phyloP scores from a whole-genome alignment of 2,888 invertebrate genomes.

The Oligia latruncula region DNA sequence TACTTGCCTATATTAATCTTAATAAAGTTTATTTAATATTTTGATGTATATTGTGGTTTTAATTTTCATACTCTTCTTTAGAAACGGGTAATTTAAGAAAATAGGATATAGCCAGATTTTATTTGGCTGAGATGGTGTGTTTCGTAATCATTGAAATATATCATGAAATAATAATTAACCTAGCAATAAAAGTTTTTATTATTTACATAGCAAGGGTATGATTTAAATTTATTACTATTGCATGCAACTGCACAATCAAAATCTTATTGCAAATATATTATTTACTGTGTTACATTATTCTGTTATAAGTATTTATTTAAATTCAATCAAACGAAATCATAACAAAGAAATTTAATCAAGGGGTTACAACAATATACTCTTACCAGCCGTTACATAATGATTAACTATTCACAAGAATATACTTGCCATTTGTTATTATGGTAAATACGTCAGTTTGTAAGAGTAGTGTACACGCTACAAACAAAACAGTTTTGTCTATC shows the following conservation, averaged over 20 bases:
- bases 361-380: constrained; percentile 16
- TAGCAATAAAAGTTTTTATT: neutral
- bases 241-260: neutral
- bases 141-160: neutral
- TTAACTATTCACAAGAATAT: constrained; percentile 20
- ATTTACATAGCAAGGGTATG: neutral
- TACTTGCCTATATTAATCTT: constrained; percentile 72
- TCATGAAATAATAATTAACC: neutral
- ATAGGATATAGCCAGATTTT: neutral
- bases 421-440: neutral
- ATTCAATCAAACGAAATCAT: constrained; percentile 29
- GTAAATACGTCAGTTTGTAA: constrained; percentile 17
- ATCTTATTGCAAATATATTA: neutral
- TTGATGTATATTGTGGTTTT: constrained; percentile 51
- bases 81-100: neutral
- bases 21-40: constrained; percentile 70
- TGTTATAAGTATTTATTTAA: constrained; percentile 14
- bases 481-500: neutral
- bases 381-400: constrained; percentile 30
- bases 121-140: neutral
- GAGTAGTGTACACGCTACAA: neutral
- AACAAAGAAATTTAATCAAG: constrained; percentile 38
- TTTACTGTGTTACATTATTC: neutral
- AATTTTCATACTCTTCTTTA: neutral
- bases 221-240: neutral